A percentile compares a stretch with the other conserved stretches of the same genome.
Conservation (phyloP, 2,797 vertebrate species). For the Danio choprae region DNA sequence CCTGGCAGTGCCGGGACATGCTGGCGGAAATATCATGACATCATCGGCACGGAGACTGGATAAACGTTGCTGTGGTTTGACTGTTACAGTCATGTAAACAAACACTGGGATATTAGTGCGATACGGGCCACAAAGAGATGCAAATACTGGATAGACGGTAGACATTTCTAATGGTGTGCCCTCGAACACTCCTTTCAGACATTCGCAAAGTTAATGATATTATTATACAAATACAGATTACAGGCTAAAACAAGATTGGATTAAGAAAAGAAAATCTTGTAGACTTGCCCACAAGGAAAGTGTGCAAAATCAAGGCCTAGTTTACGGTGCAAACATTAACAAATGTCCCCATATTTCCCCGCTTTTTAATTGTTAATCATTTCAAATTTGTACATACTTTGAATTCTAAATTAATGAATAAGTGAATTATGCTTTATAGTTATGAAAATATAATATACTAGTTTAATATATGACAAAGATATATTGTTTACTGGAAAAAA, state of each 20-base stretch:
- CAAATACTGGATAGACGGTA: conserved; percentile 28
- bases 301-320: too few relatives aligned
- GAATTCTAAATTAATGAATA: too few relatives aligned
- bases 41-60: conserved; percentile 63
- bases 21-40: conserved; percentile 60
- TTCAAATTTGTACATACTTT: too few relatives aligned
- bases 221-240: neutral
- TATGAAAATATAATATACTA: too few relatives aligned
- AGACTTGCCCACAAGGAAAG: too few relatives aligned
- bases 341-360: too few relatives aligned
- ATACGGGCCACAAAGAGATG: neutral
- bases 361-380: too few relatives aligned
- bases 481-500: too few relatives aligned
- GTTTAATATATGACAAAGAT: too few relatives aligned
- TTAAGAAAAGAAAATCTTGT: neutral
- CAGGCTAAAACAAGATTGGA: neutral
- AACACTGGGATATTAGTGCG: conserved; percentile 46
- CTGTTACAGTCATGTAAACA: conserved; percentile 55
- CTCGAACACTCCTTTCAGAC: conserved; percentile 14
- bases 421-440: too few relatives aligned
- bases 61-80: conserved; percentile 44
- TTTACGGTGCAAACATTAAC: too few relatives aligned
- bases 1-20: conserved; percentile 68
- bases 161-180: neutral
- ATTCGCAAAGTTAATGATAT: neutral